These are phyloP conservation scores for Pantherophis alleghaniensis DNA, from an alignment of 2,797 vertebrate species.

Conservation along the genomic window DNA sequence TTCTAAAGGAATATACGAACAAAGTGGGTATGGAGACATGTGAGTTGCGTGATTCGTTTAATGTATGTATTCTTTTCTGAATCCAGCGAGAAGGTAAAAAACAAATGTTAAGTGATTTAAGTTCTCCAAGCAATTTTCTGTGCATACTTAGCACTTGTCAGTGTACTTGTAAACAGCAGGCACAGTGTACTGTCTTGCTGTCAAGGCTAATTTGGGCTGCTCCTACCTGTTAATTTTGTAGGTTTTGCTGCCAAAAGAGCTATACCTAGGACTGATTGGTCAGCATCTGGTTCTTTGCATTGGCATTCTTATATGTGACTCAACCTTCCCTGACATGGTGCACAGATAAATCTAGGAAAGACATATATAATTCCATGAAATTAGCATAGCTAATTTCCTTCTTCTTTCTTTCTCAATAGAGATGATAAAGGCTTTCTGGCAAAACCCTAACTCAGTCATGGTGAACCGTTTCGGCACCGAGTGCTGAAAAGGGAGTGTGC, in stretches of 20 bases:
- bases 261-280: not conserved
- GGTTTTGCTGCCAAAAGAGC: not conserved
- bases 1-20: constrained; percentile 46
- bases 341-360: not conserved
- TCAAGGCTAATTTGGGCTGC: not conserved
- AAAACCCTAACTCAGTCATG: not conserved
- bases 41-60: constrained; percentile 30
- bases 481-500: too few relatives aligned
- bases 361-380: not conserved
- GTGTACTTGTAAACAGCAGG: not conserved
- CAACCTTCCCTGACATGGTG: not conserved
- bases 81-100: constrained; percentile 27
- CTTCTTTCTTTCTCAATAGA: not conserved
- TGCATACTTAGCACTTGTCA: not conserved
- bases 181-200: not conserved
- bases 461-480: too few relatives aligned
- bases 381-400: not conserved
- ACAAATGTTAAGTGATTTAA: not conserved
- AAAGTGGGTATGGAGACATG: constrained; percentile 41
- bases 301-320: not conserved
- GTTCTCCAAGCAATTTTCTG: not conserved
- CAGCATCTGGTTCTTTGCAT: not conserved
- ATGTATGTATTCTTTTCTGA: constrained; percentile 16
- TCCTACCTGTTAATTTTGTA: not conserved
- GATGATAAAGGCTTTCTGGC: not conserved